Evolutionary conservation across 2,797 vertebrate species (phyloP).

Genomic region (Sparus aurata): DNA sequence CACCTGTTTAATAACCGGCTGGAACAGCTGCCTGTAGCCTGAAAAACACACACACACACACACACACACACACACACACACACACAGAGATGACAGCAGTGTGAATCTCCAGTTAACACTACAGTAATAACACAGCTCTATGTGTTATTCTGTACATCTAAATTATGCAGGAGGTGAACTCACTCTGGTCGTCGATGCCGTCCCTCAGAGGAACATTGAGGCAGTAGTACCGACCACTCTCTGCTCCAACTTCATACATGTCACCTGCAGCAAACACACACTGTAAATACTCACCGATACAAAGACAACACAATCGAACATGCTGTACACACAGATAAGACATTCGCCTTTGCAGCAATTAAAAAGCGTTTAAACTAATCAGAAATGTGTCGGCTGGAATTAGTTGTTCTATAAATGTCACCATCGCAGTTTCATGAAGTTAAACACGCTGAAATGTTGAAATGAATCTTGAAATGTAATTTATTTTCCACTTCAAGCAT

Average conservation of each 20-base stretch:
- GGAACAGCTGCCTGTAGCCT: conserved; percentile 98
- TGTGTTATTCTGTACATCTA: neutral
- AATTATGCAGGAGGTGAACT: conserved; percentile 65
- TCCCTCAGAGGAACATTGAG: conserved; percentile 97
- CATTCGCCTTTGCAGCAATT: neutral
- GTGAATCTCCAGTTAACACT: neutral
- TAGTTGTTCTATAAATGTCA: too few relatives aligned
- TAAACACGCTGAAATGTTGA: too few relatives aligned
- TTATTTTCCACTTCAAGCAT: too few relatives aligned
- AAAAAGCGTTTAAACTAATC: too few relatives aligned
- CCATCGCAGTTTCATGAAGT: too few relatives aligned
- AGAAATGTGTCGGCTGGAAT: too few relatives aligned
- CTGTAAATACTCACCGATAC: neutral
- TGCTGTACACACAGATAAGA: neutral
- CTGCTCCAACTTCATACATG: conserved; percentile 99
- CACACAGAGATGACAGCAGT: conserved; percentile 27
- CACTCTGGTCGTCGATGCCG: conserved; percentile 98
- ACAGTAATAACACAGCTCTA: neutral
- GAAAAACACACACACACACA: conserved; percentile 59
- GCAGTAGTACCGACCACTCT: conserved; percentile 98
- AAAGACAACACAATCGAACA: neutral
- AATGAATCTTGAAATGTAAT: too few relatives aligned
- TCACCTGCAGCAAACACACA: conserved; percentile 87
- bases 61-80: conserved; percentile 52
- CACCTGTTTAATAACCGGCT: conserved; percentile 98